phyloP scores from a whole-genome alignment of 1,140 invertebrate species.

The Lepidurus couesii region DNA sequence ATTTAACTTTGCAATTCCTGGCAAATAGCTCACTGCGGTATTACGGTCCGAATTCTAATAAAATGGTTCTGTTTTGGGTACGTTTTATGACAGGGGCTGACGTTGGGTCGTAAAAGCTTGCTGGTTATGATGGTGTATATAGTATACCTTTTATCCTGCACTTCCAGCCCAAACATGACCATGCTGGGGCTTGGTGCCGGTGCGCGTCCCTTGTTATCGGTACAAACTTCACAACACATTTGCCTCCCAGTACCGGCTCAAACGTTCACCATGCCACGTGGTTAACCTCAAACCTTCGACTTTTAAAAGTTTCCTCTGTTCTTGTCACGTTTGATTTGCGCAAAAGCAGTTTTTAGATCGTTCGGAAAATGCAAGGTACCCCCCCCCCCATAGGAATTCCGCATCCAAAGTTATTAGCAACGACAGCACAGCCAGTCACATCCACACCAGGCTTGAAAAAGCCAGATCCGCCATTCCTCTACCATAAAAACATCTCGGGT shows the following conservation, averaged over 20 bases:
- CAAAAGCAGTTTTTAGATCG: not conserved
- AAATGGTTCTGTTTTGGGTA: constrained; percentile 14
- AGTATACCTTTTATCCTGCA: not conserved
- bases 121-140: not conserved
- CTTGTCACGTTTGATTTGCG: constrained; percentile 9
- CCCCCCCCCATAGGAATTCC: too few relatives aligned
- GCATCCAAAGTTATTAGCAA: not conserved
- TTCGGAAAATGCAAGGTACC: not conserved
- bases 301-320: not conserved
- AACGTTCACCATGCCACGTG: not conserved
- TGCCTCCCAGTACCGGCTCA: not conserved
- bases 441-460: not conserved
- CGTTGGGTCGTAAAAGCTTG: not conserved
- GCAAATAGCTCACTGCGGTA: not conserved
- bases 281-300: not conserved
- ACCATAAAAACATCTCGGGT: not conserved
- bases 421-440: not conserved
- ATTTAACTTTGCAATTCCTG: not conserved
- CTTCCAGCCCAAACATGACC: not conserved
- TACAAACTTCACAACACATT: not conserved
- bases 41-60: not conserved
- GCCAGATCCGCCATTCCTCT: not conserved
- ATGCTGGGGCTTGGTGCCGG: not conserved
- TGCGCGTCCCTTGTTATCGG: not conserved
- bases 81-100: not conserved